Evolutionary conservation across 2,113 vertebrate species (phyloP), one percentile per base, ranked within the genome.

Genomic region (Nannobrachium achirus): DNA sequence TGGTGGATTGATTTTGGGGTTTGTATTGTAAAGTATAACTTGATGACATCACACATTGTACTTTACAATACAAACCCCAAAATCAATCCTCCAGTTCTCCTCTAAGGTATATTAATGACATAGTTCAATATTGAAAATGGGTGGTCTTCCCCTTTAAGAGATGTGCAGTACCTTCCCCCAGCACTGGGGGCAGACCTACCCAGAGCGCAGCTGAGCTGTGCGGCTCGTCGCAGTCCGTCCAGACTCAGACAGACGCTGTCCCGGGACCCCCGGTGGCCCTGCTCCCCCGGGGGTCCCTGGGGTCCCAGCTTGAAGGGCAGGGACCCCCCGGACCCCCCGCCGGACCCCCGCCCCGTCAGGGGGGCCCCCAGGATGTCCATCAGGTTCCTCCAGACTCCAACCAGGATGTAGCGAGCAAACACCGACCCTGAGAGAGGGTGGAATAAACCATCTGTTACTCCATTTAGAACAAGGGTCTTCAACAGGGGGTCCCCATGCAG

Each of bases 301-400:
- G 95, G 93, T 46, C 97, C 96, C 76, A 98, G 80, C 71, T 97
- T 98, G 88, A 99, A 99, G 13, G 95, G 93, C 41, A 97, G 88
- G 0, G n/a, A n/a, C 94, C 95, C 75, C 93, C 95, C 67, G 96
- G 96, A 85, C 96, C 97, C 65, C 96, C 98, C 0, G 95, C 96
- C 95, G 97, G n/a, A n/a, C n/a, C 25, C 97, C 44, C 95, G 95
- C 1, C 97, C 98, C 0, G 96, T 98, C 74, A 99, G 91, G 0
- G 96, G 96, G 0, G 95, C 94, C 13, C 97, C 98, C 72, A 99
- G 91, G 0, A 95, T 95, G 40, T 99, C 98, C 0, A 98, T 99
- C 89, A 99, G 79, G 91, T 98, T 98, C 88, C 96, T 97, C 98
- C 98, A 99, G 83, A 96, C 97, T 38, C 97, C 95, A 0, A 95